Percentiles rank a stretch among this genome's conserved stretches.
Evolutionary conservation across 2,888 invertebrate genomes (phyloP).

Genomic region (Lasioglossum malachurum): DNA sequence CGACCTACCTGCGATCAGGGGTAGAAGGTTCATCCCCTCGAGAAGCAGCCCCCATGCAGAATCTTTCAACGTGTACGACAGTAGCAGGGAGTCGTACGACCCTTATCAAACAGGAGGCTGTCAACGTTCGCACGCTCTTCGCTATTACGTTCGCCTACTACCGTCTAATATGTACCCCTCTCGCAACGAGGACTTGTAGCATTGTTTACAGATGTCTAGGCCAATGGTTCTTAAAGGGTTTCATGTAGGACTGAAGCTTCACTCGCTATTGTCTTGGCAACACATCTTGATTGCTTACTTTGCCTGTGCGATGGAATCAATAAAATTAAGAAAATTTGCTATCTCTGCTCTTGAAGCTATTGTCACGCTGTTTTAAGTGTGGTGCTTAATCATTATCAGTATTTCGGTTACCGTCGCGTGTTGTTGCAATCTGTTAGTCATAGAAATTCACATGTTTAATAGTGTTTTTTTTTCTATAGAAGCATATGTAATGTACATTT

Average conservation of each 20-base stretch:
- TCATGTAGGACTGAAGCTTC: background rate
- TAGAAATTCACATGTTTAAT: slow-evolving; percentile 18
- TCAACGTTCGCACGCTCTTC: slow-evolving; percentile 22
- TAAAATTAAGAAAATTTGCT: slow-evolving; percentile 5
- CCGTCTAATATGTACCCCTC: background rate
- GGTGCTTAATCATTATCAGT: background rate
- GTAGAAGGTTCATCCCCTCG: slow-evolving; percentile 6
- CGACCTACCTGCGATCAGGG: slow-evolving; percentile 5
- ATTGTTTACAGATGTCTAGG: background rate
- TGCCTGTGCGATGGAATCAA: background rate
- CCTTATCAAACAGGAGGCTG: slow-evolving; percentile 28
- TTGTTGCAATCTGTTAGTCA: background rate
- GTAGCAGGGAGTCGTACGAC: slow-evolving; percentile 70
- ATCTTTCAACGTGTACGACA: slow-evolving; percentile 52
- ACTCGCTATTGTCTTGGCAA: background rate
- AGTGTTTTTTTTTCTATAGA: slow-evolving; percentile 12
- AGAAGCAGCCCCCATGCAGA: slow-evolving; percentile 34
- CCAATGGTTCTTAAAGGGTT: background rate
- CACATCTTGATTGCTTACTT: background rate
- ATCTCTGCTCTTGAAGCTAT: background rate
- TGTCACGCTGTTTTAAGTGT: background rate
- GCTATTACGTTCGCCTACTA: slow-evolving; percentile 37
- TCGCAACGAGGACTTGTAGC: slow-evolving; percentile 15
- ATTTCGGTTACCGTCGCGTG: background rate
- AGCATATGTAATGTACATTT: slow-evolving; percentile 19